phyloP scores from a whole-genome alignment of 2,797 vertebrate genomes.

The Ciconia nigra region DNA sequence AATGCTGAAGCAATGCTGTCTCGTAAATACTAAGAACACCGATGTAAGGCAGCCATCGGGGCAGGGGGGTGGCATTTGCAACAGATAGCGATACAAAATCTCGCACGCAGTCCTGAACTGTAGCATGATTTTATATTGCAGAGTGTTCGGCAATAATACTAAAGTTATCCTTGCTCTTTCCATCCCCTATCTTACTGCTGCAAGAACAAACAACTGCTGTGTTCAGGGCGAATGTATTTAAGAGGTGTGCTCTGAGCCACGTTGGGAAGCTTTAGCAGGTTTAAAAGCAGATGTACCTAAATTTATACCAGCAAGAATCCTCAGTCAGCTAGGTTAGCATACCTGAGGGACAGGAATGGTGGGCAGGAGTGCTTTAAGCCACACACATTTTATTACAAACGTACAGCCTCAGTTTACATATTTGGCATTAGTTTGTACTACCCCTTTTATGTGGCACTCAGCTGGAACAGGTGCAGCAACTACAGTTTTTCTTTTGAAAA shows the following conservation, averaged over 20 bases:
- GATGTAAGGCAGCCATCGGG: no score
- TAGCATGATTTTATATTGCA: background rate
- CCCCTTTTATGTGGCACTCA: background rate
- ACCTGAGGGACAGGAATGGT: background rate
- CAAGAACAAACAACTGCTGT: background rate
- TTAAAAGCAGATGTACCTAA: background rate
- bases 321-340: background rate
- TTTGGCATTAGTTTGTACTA: background rate
- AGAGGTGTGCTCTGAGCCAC: background rate
- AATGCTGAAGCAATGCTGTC: background rate
- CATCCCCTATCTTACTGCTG: background rate
- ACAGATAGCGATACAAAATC: rapidly evolving
- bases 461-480: background rate
- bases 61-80: background rate
- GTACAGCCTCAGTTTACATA: background rate
- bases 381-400: background rate
- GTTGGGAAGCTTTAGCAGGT: background rate
- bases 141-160: background rate
- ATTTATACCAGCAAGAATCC: rapidly evolving
- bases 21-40: background rate
- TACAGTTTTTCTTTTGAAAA: background rate
- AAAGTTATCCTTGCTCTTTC: background rate
- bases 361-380: background rate
- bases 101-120: background rate
- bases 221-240: no score